Percentiles rank a stretch among this genome's conserved stretches.
These are phyloP conservation scores for Peromyscus leucopus DNA, from an alignment of 2,113 vertebrate genomes.

Conservation along the genomic window DNA sequence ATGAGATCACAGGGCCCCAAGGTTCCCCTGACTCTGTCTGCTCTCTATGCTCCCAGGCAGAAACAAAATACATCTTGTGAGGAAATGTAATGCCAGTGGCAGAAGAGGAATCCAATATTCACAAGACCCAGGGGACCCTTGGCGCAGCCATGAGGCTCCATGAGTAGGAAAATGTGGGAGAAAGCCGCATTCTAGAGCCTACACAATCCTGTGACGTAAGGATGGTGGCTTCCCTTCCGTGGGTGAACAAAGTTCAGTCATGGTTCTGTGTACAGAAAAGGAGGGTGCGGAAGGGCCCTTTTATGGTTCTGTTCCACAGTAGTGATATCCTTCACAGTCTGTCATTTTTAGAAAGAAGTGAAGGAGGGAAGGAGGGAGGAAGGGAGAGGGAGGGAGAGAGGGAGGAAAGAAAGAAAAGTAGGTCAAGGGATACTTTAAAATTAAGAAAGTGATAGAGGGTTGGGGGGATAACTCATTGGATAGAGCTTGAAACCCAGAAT, in stretches of 20 bases:
- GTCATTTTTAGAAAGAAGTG: neutral
- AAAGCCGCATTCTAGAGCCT: rapidly evolving
- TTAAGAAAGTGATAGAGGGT: neutral
- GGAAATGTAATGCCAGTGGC: neutral
- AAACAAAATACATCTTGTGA: neutral
- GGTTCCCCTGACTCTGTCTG: neutral
- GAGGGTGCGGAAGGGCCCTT: neutral
- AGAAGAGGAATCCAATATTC: neutral
- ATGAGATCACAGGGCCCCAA: neutral
- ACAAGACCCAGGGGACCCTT: neutral
- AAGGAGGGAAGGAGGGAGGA: neutral
- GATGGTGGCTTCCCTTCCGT: neutral
- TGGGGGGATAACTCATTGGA: neutral
- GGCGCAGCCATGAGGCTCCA: neutral
- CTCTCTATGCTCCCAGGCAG: neutral
- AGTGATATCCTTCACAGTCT: neutral
- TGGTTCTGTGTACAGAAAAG: neutral
- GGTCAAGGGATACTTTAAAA: neutral
- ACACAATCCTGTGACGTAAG: neutral
- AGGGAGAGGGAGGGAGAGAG: no score
- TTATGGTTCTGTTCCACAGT: neutral
- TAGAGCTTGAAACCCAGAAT: neutral
- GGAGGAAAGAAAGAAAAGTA: neutral
- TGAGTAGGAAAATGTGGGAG: neutral
- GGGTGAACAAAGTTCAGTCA: neutral